phyloP scores from a whole-genome alignment of 2,113 vertebrate genomes.

The Podarcis raffonei region DNA sequence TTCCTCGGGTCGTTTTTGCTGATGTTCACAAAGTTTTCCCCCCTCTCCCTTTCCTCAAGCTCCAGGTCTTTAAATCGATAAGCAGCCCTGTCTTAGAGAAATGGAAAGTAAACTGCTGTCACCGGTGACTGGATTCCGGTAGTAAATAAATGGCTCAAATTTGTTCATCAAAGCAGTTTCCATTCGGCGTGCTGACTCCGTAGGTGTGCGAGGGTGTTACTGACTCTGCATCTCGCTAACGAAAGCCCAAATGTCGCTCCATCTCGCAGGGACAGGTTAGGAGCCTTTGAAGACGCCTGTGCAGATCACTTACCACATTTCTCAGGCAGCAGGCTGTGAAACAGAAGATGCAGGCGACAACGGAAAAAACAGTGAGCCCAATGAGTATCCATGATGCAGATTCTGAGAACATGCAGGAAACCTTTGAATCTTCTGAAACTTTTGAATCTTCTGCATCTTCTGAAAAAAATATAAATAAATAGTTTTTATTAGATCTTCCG shows the following conservation, averaged over 20 bases:
- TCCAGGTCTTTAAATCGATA: constrained; percentile 53
- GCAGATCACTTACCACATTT: constrained; percentile 67
- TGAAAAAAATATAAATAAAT: neutral
- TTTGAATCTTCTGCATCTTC: too few relatives aligned
- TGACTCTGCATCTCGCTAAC: constrained; percentile 34
- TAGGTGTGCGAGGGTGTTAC: neutral
- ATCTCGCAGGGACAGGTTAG: neutral
- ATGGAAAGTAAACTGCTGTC: constrained; percentile 50
- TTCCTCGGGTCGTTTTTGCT: constrained; percentile 49
- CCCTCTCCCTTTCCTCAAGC: constrained; percentile 13
- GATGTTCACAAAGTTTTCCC: constrained; percentile 36
- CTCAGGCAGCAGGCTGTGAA: constrained; percentile 55
- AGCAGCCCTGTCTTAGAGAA: constrained; percentile 42
- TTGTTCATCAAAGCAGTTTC: constrained; percentile 44
- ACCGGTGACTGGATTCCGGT: constrained; percentile 28
- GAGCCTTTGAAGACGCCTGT: neutral
- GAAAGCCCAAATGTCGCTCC: neutral
- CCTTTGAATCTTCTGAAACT: constrained; percentile 19
- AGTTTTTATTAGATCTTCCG: neutral
- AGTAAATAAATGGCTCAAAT: constrained; percentile 38
- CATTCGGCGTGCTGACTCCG: neutral
- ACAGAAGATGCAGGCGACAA: constrained; percentile 57
- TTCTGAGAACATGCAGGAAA: constrained; percentile 50
- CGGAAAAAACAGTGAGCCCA: constrained; percentile 49
- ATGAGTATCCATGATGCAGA: constrained; percentile 65